Evolutionary conservation across 2,888 invertebrate genomes (phyloP).

Genomic region (Drosophila hawaiiensis): DNA sequence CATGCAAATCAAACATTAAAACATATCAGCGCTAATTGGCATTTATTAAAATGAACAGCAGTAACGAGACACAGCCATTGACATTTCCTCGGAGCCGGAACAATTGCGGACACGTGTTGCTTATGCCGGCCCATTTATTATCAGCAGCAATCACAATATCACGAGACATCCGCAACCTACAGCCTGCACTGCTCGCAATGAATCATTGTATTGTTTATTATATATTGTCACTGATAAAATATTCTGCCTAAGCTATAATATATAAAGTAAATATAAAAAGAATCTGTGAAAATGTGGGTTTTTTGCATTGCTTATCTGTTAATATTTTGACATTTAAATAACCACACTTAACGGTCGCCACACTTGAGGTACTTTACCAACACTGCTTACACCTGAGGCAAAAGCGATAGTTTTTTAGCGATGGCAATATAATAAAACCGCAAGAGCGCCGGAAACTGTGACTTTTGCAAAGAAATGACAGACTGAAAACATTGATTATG

Average conservation of each 20-base stretch:
- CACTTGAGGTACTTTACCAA: not conserved
- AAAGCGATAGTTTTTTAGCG: conserved; percentile 20
- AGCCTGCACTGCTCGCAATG: conserved; percentile 11
- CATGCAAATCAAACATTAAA: conserved; percentile 47
- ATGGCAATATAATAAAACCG: conserved; percentile 1
- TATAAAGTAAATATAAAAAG: not conserved
- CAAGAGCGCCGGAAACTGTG: not conserved
- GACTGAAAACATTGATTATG: not conserved
- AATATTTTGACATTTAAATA: conserved; percentile 11
- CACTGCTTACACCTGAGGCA: conserved; percentile 19
- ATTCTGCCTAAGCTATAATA: not conserved
- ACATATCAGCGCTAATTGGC: conserved; percentile 68
- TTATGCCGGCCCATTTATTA: conserved; percentile 48
- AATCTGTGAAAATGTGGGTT: not conserved
- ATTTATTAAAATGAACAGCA: conserved; percentile 63
- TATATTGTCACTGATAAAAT: not conserved
- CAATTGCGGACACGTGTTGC: conserved; percentile 59
- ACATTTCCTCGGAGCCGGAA: conserved; percentile 43
- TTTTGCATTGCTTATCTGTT: not conserved
- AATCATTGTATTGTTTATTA: conserved; percentile 3
- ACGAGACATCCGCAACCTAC: conserved; percentile 50
- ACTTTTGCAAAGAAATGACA: not conserved
- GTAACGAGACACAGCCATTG: conserved; percentile 31
- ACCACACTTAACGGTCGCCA: not conserved
- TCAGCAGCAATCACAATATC: conserved; percentile 46